Conservation (phyloP, 2,888 invertebrate genomes). For the Catocala nupta region DNA sequence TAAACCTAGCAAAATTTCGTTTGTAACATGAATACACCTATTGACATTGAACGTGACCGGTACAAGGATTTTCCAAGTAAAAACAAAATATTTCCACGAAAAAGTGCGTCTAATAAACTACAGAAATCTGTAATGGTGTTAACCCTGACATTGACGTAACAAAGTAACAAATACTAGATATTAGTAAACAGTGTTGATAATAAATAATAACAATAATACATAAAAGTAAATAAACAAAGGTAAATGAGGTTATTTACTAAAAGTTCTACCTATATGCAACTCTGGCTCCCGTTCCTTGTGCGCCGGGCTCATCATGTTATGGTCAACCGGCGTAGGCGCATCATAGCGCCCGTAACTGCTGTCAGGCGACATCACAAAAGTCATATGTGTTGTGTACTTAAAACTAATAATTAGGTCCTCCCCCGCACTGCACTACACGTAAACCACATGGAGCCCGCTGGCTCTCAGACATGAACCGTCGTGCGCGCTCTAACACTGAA, state of each 20-base stretch:
- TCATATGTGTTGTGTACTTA: constrained; percentile 66
- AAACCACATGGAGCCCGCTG: constrained; percentile 74
- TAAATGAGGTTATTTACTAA: constrained; percentile 24
- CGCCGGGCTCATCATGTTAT: constrained; percentile 75
- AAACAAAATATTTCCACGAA: constrained; percentile 21
- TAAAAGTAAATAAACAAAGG: constrained; percentile 38
- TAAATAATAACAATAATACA: constrained; percentile 18
- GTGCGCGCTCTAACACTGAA: constrained; percentile 69
- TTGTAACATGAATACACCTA: neutral
- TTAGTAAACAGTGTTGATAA: constrained; percentile 2
- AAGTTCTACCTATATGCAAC: constrained; percentile 89
- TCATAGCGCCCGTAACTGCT: constrained; percentile 88
- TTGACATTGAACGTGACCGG: neutral
- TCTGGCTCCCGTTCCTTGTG: constrained; percentile 89
- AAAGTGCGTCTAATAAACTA: constrained; percentile 15
- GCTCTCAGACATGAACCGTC: constrained; percentile 63
- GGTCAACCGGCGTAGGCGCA: constrained; percentile 86
- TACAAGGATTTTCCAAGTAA: neutral
- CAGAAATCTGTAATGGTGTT: neutral
- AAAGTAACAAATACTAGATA: neutral
- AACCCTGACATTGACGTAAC: constrained; percentile 7
- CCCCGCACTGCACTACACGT: constrained; percentile 82
- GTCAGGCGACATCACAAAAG: constrained; percentile 90
- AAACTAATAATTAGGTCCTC: constrained; percentile 69
- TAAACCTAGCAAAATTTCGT: neutral